Evolutionary conservation across 2,888 invertebrate genomes (phyloP), one percentile per base, ranked within the genome.

Genomic region (Drosophila kanekoi): DNA sequence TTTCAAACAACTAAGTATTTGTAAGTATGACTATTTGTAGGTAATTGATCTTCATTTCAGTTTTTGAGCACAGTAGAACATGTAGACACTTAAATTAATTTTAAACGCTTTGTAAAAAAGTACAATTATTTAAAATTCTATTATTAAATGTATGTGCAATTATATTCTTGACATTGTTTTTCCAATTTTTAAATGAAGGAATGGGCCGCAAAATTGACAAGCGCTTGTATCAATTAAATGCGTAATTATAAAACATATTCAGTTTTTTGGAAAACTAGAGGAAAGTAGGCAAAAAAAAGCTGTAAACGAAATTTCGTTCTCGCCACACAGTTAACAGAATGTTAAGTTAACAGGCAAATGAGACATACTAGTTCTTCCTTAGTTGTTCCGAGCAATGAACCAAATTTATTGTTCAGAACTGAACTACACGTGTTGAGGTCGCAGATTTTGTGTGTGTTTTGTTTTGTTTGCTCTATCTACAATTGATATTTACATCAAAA

Each of bases 401-500:
- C 52, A 51, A 18, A 23, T 43, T 32, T n/a, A 20, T 38, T 33
- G 51, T 69, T 69, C 69, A 69, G 40, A 20, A 23, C 23, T 45
- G 49, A 68, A 68, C 60, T 67, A 65, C 62, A 70, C 70, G 71
- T 71, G 71, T 61, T 70, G 51, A 58, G 45, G 57, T 48, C 16
- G 66, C 20, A 44, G 63, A 66, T 57, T 74, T 65, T 60, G 58
- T 68, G 74, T 67, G 56, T 73, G 56, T 49, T 74, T 56, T 68
- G 37, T 74, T 63, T 65, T 65, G 56, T 67, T 65, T 65, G 64
- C 35, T 65, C 56, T 45, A n/a, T 59, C 56, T 51, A 62, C 61
- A 70, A 51, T 69, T 62, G 79, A 75, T 51, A 75, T 76, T 75
- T 57, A 70, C 63, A 54, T 69, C 71, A 70, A 71, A 70, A 62